These are phyloP conservation scores for Triops longicaudatus DNA, from an alignment of 1,140 invertebrate genomes.

Conservation along the genomic window DNA sequence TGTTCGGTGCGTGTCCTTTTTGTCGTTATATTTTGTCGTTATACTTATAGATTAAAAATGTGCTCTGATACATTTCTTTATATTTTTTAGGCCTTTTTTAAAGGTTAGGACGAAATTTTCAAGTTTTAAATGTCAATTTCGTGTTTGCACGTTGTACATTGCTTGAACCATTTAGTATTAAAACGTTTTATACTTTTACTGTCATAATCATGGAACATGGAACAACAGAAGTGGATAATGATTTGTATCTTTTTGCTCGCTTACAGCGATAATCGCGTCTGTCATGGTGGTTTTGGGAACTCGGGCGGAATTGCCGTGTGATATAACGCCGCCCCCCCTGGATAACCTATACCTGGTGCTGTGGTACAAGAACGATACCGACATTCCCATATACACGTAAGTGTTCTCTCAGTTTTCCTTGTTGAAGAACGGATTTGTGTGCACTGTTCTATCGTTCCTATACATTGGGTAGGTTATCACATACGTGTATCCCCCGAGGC, in stretches of 20 bases:
- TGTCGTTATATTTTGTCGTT: no score
- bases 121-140: no score
- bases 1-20: no score
- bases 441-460: background rate
- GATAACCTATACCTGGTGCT: constrained; percentile 54
- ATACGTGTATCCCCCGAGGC: background rate
- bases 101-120: no score
- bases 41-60: no score
- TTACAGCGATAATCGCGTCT: background rate
- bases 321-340: constrained; percentile 50
- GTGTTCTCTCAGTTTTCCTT: constrained; percentile 13
- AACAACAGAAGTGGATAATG: background rate
- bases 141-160: no score
- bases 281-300: background rate
- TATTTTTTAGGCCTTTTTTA: no score
- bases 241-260: background rate
- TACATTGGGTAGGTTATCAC: no score
- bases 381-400: constrained; percentile 55
- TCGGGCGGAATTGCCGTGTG: constrained; percentile 51
- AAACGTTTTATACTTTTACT: background rate
- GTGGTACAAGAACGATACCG: constrained; percentile 55
- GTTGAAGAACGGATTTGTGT: background rate
- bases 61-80: no score
- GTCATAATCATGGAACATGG: background rate
- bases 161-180: no score